A percentile compares a stretch with the other conserved stretches of the same genome.
Conservation (phyloP, 1,140 invertebrate species). For the Spodoptera litura region DNA sequence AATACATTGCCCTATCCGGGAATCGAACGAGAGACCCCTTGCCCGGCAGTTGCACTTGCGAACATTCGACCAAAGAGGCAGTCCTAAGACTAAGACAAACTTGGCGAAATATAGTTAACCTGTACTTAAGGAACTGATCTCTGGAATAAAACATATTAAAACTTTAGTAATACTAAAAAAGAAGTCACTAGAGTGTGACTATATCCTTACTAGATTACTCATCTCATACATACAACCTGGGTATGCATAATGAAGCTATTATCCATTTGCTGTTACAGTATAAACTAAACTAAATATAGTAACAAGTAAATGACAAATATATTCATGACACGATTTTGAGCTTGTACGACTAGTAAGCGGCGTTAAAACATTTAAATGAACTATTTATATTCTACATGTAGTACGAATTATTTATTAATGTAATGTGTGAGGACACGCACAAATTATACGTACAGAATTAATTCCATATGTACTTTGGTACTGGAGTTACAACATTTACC, state of each 20-base stretch:
- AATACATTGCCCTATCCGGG: too few relatives aligned
- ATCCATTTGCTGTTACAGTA: slow-evolving; percentile 11
- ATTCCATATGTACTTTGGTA: not conserved
- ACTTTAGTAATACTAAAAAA: too few relatives aligned
- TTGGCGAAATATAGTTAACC: too few relatives aligned
- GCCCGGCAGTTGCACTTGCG: too few relatives aligned
- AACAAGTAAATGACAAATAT: slow-evolving; percentile 1
- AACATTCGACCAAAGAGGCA: too few relatives aligned
- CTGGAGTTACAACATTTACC: too few relatives aligned
- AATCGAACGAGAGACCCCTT: too few relatives aligned
- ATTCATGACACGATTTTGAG: slow-evolving; percentile 36
- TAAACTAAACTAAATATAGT: slow-evolving; percentile 28
- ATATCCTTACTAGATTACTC: not conserved
- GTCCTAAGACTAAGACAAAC: too few relatives aligned
- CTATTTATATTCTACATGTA: slow-evolving; percentile 29
- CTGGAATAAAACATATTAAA: too few relatives aligned
- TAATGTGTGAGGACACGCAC: slow-evolving; percentile 4
- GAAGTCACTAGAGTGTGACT: too few relatives aligned
- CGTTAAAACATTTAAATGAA: slow-evolving; percentile 36
- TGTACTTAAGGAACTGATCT: too few relatives aligned
- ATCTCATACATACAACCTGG: not conserved
- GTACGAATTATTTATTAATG: slow-evolving; percentile 29
- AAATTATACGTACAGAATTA: slow-evolving; percentile 7
- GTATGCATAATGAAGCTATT: not conserved
- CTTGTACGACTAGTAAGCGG: slow-evolving; percentile 24